Evolutionary conservation across 2,797 vertebrate species (phyloP).

Genomic region (Phataginus tetradactyla): DNA sequence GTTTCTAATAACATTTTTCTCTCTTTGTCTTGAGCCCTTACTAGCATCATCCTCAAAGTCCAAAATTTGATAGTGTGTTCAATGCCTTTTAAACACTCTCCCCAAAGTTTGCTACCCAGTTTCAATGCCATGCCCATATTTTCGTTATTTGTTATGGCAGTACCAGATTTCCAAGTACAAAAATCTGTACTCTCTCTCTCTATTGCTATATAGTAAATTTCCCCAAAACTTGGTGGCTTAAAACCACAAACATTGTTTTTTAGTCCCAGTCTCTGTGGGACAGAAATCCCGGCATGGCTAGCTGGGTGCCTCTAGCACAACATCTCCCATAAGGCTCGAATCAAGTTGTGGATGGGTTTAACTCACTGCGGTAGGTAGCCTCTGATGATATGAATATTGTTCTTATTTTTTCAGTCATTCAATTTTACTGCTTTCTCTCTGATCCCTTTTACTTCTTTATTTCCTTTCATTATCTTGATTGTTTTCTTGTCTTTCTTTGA

Average conservation of each 20-base stretch:
- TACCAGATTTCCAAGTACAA: not conserved
- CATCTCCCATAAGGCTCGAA: not conserved
- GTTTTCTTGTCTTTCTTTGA: not conserved
- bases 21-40: not conserved
- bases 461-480: not conserved
- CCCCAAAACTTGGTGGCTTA: not conserved
- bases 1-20: not conserved
- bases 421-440: not conserved
- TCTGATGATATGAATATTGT: not conserved
- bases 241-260: not conserved
- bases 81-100: not conserved
- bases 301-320: not conserved
- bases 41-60: not conserved
- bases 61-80: not conserved
- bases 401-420: slow-evolving; percentile 30
- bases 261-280: not conserved
- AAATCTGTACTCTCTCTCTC: not conserved
- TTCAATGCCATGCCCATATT: not conserved
- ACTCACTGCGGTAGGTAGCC: not conserved
- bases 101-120: not conserved
- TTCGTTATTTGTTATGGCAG: not conserved
- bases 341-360: not conserved
- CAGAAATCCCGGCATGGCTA: not conserved
- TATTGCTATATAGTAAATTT: not conserved
- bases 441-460: not conserved